Evolutionary conservation across 2,888 invertebrate species (phyloP).

Genomic region (Pinctada fucata): DNA sequence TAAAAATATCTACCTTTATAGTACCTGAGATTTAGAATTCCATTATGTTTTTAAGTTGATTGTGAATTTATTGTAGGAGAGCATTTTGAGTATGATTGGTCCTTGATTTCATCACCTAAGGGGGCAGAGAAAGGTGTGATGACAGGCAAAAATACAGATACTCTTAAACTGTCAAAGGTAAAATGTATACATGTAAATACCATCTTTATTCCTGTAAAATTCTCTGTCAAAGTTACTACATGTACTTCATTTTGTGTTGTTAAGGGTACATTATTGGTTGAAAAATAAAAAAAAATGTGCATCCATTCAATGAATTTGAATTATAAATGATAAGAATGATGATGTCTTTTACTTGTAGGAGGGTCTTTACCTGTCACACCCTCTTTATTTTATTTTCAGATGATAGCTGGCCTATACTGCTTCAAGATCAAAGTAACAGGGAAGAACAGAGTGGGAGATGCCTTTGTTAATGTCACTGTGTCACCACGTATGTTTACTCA

Average conservation of each 20-base stretch:
- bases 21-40: too few species aligned
- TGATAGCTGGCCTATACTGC: slow-evolving; percentile 86
- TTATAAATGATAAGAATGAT: too few species aligned
- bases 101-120: slow-evolving; percentile 88
- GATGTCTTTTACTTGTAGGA: too few species aligned
- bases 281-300: too few species aligned
- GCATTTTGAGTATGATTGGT: slow-evolving; percentile 93
- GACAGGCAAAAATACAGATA: slow-evolving; percentile 88
- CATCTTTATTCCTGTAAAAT: too few species aligned
- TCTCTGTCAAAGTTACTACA: too few species aligned
- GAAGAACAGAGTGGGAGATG: slow-evolving; percentile 79
- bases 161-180: slow-evolving; percentile 89
- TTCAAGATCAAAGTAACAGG: slow-evolving; percentile 90
- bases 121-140: slow-evolving; percentile 85
- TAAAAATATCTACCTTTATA: too few species aligned
- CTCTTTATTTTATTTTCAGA: slow-evolving; percentile 60
- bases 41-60: background rate
- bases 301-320: too few species aligned
- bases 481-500: slow-evolving; percentile 81
- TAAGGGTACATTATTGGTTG: too few species aligned
- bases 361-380: background rate
- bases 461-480: slow-evolving; percentile 92
- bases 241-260: too few species aligned
- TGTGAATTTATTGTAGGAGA: slow-evolving; percentile 45
- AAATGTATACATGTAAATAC: slow-evolving; percentile 77